Evolutionary conservation across 1,140 invertebrate genomes (phyloP).

Genomic region (Lethrus apterus): DNA sequence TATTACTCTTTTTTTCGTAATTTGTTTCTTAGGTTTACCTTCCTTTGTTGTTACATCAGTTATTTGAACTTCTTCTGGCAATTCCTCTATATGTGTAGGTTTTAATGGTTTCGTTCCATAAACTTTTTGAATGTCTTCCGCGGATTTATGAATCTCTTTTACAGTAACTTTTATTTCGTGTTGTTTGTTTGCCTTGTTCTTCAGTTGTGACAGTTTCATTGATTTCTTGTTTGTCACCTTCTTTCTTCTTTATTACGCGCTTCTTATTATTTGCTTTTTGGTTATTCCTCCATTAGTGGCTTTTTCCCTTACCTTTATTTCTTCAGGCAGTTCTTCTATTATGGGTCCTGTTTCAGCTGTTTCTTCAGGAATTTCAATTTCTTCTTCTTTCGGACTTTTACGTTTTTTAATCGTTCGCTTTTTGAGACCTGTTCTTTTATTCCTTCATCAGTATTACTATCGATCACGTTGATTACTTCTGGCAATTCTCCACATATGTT

Average conservation of each 20-base stretch:
- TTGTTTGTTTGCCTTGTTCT: constrained; percentile 28
- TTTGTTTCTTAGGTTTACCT: constrained; percentile 30
- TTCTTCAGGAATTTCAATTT: constrained; percentile 13
- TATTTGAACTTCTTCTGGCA: constrained; percentile 28
- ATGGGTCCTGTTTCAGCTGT: not conserved
- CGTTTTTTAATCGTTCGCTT: constrained; percentile 34
- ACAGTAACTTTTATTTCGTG: constrained; percentile 29
- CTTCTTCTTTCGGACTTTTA: constrained; percentile 30
- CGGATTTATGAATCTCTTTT: constrained; percentile 25
- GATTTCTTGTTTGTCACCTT: constrained; percentile 28
- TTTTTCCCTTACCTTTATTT: constrained; percentile 19
- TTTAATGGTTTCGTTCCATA: constrained; percentile 18
- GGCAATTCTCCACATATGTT: constrained; percentile 20
- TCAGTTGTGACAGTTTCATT: constrained; percentile 32
- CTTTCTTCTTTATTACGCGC: constrained; percentile 29
- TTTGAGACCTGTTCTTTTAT: constrained; percentile 32
- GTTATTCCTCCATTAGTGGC: constrained; percentile 19
- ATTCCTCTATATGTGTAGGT: constrained; percentile 23
- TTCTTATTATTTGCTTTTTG: constrained; percentile 29
- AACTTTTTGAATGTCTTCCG: constrained; percentile 22
- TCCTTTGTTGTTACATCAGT: constrained; percentile 31
- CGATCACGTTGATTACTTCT: constrained; percentile 25
- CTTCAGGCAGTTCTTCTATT: constrained; percentile 26
- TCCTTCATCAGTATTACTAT: constrained; percentile 25
- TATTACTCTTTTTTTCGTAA: constrained; percentile 30